A percentile compares a stretch with the other conserved stretches of the same genome.
Conservation (phyloP, 2,113 vertebrate species). For the Calyptommatus sinebrachiatus region DNA sequence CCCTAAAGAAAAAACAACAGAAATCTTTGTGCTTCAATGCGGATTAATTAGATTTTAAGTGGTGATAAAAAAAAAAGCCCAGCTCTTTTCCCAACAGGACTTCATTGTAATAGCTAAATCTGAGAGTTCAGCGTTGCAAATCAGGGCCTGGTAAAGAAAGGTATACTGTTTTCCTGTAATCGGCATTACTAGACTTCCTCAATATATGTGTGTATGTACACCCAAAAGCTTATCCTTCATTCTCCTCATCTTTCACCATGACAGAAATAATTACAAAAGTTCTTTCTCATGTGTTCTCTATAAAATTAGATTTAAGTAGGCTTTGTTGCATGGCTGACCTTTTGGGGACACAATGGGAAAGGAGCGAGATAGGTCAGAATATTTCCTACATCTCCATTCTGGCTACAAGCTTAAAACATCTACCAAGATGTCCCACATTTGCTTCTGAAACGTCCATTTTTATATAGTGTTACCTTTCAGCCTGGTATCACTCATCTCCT, state of each 20-base stretch:
- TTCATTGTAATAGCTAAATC: conserved; percentile 79
- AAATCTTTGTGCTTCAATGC: conserved; percentile 85
- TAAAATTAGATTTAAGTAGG: conserved; percentile 60
- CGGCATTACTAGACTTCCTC: conserved; percentile 71
- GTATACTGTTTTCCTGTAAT: conserved; percentile 76
- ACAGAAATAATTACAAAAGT: conserved; percentile 56
- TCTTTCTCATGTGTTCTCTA: conserved; percentile 59
- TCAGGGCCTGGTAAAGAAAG: conserved; percentile 76
- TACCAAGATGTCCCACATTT: neutral
- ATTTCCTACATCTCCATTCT: neutral
- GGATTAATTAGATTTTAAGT: conserved; percentile 88
- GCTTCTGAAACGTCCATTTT: conserved; percentile 5
- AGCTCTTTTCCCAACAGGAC: conserved; percentile 77
- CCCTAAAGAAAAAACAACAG: conserved; percentile 84
- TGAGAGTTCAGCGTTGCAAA: conserved; percentile 76
- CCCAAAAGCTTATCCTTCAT: conserved; percentile 57
- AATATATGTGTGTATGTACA: conserved; percentile 61
- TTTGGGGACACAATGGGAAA: conserved; percentile 54
- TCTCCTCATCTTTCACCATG: conserved; percentile 59
- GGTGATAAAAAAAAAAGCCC: conserved; percentile 74
- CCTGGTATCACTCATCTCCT: no score
- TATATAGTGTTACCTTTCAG: neutral
- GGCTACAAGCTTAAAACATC: conserved; percentile 43
- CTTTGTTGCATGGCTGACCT: conserved; percentile 61
- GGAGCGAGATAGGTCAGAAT: conserved; percentile 37